Evolutionary conservation across 2,113 vertebrate genomes (phyloP).

Genomic region (Actenoides lindsayi): DNA sequence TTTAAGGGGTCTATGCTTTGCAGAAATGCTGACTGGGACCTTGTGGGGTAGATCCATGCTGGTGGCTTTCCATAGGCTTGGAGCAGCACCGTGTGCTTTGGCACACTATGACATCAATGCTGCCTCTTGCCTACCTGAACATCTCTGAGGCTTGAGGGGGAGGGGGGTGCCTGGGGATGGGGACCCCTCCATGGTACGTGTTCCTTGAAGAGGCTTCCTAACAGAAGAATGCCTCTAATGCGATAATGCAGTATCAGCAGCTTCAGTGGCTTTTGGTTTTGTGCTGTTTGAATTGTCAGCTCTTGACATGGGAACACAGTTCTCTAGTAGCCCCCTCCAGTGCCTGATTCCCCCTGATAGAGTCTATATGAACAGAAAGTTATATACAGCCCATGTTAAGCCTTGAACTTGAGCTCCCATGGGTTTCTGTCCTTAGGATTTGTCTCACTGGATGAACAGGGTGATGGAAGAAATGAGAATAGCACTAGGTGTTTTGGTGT

Average conservation of each 20-base stretch:
- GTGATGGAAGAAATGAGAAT: neutral
- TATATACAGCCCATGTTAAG: neutral
- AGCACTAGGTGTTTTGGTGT: neutral
- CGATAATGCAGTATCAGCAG: neutral
- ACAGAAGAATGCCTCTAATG: neutral
- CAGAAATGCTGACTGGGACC: neutral
- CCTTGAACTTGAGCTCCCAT: neutral
- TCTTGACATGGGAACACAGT: rapidly evolving
- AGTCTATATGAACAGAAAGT: neutral
- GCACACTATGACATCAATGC: rapidly evolving
- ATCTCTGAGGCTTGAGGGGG: neutral
- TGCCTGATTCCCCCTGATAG: neutral
- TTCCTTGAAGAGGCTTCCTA: neutral
- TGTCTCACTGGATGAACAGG: neutral
- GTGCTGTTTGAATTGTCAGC: neutral
- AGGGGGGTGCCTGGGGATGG: neutral
- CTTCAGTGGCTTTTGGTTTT: neutral
- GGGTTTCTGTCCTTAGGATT: neutral
- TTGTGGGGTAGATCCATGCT: neutral
- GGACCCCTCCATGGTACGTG: rapidly evolving
- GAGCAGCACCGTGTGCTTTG: rapidly evolving
- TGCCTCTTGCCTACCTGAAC: neutral
- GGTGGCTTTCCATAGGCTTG: neutral
- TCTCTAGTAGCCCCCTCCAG: neutral
- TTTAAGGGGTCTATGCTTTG: conserved; percentile 17